A percentile compares a stretch with the other conserved stretches of the same genome.
Evolutionary conservation across 2,797 vertebrate species (phyloP).

Genomic region (Pantherophis alleghaniensis): DNA sequence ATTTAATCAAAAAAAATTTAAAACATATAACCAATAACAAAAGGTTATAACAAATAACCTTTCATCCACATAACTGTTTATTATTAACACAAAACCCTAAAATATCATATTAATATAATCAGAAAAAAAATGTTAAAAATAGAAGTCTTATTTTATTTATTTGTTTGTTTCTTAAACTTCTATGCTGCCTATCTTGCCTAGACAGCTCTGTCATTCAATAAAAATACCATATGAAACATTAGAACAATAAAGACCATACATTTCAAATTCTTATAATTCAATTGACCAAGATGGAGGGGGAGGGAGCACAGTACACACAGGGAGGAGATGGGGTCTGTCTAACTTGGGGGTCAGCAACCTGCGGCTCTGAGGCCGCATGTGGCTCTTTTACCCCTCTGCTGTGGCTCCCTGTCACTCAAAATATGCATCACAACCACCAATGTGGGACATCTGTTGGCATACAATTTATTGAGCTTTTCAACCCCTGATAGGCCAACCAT

Average conservation of each 20-base stretch:
- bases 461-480: no score
- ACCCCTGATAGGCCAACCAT: no score
- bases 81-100: neutral
- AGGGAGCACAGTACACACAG: neutral
- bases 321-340: neutral
- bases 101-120: neutral
- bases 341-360: no score
- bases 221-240: neutral
- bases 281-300: neutral
- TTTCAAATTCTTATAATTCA: neutral
- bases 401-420: no score
- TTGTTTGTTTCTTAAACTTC: neutral
- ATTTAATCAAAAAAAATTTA: neutral
- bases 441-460: no score
- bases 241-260: neutral
- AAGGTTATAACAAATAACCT: neutral
- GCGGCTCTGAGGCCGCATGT: no score
- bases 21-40: neutral
- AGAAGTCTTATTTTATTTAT: neutral
- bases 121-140: neutral
- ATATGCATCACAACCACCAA: no score
- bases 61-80: neutral
- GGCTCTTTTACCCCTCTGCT: no score
- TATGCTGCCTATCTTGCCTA: neutral
- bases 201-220: neutral